Evolutionary conservation across 2,888 invertebrate genomes (phyloP).

Genomic region (Lithophane semibrunnea): DNA sequence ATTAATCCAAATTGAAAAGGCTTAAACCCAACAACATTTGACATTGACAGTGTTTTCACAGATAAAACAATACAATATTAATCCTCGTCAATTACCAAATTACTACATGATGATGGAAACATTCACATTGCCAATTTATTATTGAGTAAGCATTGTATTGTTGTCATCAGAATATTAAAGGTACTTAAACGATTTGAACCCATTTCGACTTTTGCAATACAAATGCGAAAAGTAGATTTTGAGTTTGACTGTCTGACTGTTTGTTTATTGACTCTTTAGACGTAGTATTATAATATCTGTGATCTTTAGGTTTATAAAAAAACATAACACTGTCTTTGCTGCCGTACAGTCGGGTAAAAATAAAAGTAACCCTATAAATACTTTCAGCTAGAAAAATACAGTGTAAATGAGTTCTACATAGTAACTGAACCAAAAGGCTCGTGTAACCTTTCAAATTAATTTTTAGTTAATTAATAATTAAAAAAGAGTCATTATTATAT

Average conservation of each 20-base stretch:
- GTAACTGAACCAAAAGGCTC: neutral
- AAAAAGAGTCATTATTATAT: too few species aligned
- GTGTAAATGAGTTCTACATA: neutral
- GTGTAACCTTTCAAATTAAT: neutral
- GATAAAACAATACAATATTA: constrained; percentile 35
- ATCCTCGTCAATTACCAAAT: constrained; percentile 21
- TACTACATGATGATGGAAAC: constrained; percentile 13
- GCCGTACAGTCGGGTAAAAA: neutral
- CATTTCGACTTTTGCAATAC: neutral
- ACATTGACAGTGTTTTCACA: constrained; percentile 45
- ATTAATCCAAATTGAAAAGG: constrained; percentile 39
- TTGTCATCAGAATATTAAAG: constrained; percentile 11
- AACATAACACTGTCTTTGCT: too few species aligned
- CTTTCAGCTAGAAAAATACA: neutral
- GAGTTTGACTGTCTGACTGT: neutral
- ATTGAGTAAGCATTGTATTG: neutral
- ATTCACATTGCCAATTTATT: constrained; percentile 16
- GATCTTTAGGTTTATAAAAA: too few species aligned
- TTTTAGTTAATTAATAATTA: too few species aligned
- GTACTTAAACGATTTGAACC: neutral
- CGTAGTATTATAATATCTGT: too few species aligned
- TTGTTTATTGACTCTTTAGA: neutral
- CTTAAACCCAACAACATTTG: constrained; percentile 36
- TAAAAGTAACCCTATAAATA: neutral
- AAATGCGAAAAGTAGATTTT: neutral